Base-by-base conservation (phyloP, 1,140 invertebrate genomes). In the Calliphora vicina region DNA sequence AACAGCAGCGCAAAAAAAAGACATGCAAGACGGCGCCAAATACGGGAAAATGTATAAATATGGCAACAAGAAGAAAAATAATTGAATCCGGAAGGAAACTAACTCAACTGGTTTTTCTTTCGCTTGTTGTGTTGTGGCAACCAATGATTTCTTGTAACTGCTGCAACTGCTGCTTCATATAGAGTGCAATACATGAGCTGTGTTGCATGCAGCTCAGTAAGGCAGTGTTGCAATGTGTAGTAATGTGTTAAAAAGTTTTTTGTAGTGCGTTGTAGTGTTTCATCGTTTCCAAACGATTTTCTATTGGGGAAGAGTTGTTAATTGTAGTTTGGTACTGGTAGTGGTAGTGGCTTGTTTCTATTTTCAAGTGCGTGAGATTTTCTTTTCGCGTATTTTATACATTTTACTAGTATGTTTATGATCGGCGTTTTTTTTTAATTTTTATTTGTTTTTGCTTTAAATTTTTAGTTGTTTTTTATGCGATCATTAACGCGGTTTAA, bases 21-120 rank as follows among this genome's bases (percentile, higher is more conserved):
- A 67, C 61, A 67, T 67, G 61, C 61, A 78, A 20, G 35, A 78
- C 74, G 74, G 74, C 74, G 74, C 74, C 74, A 78, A 78, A 78
- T 78, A 78, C 74, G 74, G 74, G 35, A 35, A 76, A 76, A 76
- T 73, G 17, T 42, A 20, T 23, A 67, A 20, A 67, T 67, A 67
- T 23, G 35, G 73, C 73, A 76, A 76, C 27, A 29, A 76, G 73
- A 76, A 78, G 74, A 78, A 17, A 78, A 43, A 78, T 78, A 78
- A 78, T 78, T 61, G 80, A 81, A 61, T 81, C 80, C 80, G 80
- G 80, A 81, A 81, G 80, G 80, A 81, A 81, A 81, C 80, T 81
- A 67, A 81, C 80, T 57, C 29, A 67, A 81, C 80, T 81, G 80
- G 80, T 67, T 81, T 43, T 76, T 45, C 20, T 80, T 20, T 29